Evolutionary conservation across 2,113 vertebrate genomes (phyloP), one percentile per base, ranked within the genome.

Genomic region (Microtus richardsoni): DNA sequence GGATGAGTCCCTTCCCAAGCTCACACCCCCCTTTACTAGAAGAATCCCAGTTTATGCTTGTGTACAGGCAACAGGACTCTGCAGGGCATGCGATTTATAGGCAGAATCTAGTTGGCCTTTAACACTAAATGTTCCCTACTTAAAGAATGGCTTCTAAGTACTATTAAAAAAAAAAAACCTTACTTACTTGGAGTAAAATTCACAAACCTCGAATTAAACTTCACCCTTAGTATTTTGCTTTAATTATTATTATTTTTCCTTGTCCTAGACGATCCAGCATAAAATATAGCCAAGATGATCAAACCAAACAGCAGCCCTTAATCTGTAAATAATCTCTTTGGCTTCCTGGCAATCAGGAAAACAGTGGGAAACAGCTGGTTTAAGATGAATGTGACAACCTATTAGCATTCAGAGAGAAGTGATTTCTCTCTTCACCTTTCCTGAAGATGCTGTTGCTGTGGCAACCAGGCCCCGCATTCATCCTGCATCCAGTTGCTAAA

Each of bases 331-430:
- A 97, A 93, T 97, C 95, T 95, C 91, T 92, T 68, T 92, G 74
- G n/a, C 92, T 96, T 97, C 49, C 5, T 88, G 90, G 92, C 95
- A 97, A 97, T 97, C 97, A 97, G 88, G 73, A 90, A 98, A 96
- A 89, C 95, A 96, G 93, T 96, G 82, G 96, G 97, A 97, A 96
- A 95, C 91, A 96, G 85, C 82, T 30, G 0, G 93, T 93, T 96
- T 93, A 97, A 93, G 86, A 96, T 19, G 73, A 96, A 97, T 73
- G 93, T 93, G 97, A 94, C 96, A 98, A 91, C 92, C 80, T 94
- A 97, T 98, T 98, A 98, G 93, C 93, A 98, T 97, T 96, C 95
- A 91, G 96, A 97, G 96, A 96, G 96, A 97, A 96, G 95, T 95
- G 92, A 97, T 93, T 97, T 97, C 95, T 96, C 95, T 95, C 91